These are phyloP conservation scores for Onthophagus taurus DNA, from an alignment of 1,140 invertebrate species.

Conservation along the genomic window DNA sequence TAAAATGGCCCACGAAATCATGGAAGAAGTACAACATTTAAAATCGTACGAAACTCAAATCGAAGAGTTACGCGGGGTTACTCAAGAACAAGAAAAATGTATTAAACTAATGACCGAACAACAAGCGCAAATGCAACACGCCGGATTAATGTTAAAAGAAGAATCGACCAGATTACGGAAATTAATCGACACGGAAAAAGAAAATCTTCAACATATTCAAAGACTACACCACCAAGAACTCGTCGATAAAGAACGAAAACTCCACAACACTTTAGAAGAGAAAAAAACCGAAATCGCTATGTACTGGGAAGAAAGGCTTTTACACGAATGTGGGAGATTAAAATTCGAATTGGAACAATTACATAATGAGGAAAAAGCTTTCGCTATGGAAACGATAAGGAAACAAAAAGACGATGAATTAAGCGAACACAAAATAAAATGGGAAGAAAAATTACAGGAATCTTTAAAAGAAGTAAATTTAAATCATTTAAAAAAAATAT, in stretches of 20 bases:
- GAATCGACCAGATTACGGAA: conserved; percentile 44
- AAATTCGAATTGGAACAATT: conserved; percentile 49
- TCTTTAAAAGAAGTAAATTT: conserved; percentile 43
- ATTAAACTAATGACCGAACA: conserved; percentile 45
- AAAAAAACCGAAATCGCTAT: conserved; percentile 46
- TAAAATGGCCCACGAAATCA: conserved; percentile 38
- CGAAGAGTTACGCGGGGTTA: conserved; percentile 46
- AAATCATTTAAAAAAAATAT: neutral
- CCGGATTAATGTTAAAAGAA: conserved; percentile 45
- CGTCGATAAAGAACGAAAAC: conserved; percentile 43
- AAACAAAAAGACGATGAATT: conserved; percentile 43
- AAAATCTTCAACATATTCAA: conserved; percentile 38
- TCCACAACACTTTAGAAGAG: conserved; percentile 44
- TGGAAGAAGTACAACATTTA: conserved; percentile 41
- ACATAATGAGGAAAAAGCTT: conserved; percentile 48
- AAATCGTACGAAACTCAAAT: conserved; percentile 51
- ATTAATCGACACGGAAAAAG: conserved; percentile 43
- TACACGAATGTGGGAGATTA: conserved; percentile 41
- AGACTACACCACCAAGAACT: conserved; percentile 38
- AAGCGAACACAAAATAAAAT: conserved; percentile 41
- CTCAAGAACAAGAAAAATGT: conserved; percentile 47
- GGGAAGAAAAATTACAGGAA: conserved; percentile 45
- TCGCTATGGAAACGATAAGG: conserved; percentile 44
- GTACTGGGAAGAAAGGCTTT: conserved; percentile 46
- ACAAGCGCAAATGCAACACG: conserved; percentile 46